Conservation (phyloP, 35 echinoderm and acorn worm genomes). For the Stichopus chloronotus region DNA sequence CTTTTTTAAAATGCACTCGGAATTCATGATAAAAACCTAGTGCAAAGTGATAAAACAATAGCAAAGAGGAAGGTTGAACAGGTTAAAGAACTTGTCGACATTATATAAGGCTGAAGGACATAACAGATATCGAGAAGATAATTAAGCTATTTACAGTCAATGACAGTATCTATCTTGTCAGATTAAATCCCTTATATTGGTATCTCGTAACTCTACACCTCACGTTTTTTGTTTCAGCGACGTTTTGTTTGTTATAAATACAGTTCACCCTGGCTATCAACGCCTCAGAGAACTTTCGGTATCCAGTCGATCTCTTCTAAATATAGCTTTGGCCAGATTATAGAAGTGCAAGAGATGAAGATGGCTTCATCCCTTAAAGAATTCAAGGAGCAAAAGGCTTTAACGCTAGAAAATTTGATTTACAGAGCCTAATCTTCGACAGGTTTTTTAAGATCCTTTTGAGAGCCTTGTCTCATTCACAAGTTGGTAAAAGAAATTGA, state of each 20-base stretch:
- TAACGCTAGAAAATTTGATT: not conserved
- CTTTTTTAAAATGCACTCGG: too few species aligned
- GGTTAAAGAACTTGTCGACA: too few species aligned
- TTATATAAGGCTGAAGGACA: too few species aligned
- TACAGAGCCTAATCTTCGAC: not conserved
- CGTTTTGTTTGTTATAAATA: too few species aligned
- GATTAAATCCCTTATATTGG: not conserved
- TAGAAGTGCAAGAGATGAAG: not conserved
- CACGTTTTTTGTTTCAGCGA: not conserved
- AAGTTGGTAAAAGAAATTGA: not conserved
- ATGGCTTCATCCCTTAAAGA: not conserved
- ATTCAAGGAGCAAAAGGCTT: not conserved
- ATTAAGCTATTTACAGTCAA: not conserved
- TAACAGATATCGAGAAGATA: not conserved
- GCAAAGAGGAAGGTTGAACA: too few species aligned
- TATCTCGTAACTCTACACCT: not conserved
- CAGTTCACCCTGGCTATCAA: too few species aligned
- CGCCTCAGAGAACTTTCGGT: too few species aligned
- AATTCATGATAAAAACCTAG: too few species aligned
- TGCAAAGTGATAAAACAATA: too few species aligned
- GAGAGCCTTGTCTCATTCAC: not conserved
- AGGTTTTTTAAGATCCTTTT: not conserved
- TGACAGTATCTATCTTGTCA: not conserved
- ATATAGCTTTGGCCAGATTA: not conserved
- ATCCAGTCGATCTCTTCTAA: not conserved